Evolutionary conservation across 2,797 vertebrate species (phyloP), one percentile per base, ranked within the genome.

Genomic region (Scleropages formosus): DNA sequence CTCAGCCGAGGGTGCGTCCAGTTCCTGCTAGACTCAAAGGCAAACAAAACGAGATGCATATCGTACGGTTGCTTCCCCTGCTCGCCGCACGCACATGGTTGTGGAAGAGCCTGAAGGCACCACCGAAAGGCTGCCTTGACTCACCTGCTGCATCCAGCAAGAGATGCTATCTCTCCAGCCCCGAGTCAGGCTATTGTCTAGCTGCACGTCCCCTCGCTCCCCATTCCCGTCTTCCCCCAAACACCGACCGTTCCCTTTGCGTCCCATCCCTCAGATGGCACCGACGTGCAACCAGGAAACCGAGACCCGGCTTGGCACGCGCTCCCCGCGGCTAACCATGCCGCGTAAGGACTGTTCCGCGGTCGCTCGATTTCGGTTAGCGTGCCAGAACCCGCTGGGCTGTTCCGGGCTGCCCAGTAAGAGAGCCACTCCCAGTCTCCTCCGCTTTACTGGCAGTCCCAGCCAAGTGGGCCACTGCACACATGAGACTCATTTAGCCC

Each of bases 301-400:
- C 0, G 79, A 82, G 84, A 85, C 82, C 82, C 77, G 83, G 83
- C 73, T 80, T 84, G 81, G 83, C 82, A 70, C 77, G 79, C 72
- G 70, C 71, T 72, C 79, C 65, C 66, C 80, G 84, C 81, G 83
- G 82, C 78, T 59, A 75, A 84, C 77, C 83, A 75, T 80, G 77
- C 78, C 66, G 76, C 78, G 72, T 73, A 70, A 72, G 79, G 74
- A 73, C 71, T 78, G 77, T 80, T 81, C 81, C 70, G 67, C 75
- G 70, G 73, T 56, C 1, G 51, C 24, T 84, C 82, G 39, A 46
- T 60, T 49, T 20, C 31, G 20, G 24, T 27, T 56, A 75, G 74
- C 39, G 16, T 13, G 31, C 22, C 39, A 27, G 64, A 61, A 67
- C 22, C 44, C 74, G 46, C 80, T 78, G 68, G 74, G 74, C 77